These are phyloP conservation scores for Bombus superbus DNA, from an alignment of 1,140 invertebrate species.

Conservation along the genomic window DNA sequence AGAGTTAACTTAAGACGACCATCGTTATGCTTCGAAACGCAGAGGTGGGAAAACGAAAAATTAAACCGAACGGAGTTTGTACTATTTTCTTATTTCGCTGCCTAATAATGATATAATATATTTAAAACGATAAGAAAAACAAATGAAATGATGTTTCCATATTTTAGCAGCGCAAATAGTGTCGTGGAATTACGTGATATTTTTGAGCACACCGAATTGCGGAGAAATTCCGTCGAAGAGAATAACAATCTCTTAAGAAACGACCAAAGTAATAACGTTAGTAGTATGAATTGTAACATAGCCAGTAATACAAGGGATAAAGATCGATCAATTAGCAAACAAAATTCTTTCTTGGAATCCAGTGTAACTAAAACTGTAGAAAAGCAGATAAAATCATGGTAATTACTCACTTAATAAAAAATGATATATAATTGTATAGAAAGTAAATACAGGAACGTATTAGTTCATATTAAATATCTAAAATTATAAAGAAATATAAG, in stretches of 20 bases:
- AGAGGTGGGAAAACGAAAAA: conserved; percentile 75
- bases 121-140: neutral
- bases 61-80: conserved; percentile 77
- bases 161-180: conserved; percentile 72
- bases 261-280: conserved; percentile 58
- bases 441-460: neutral
- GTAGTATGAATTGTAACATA: conserved; percentile 33
- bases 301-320: conserved; percentile 46
- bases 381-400: conserved; percentile 62
- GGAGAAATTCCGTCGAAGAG: conserved; percentile 75
- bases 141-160: neutral
- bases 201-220: conserved; percentile 73
- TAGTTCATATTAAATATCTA: neutral
- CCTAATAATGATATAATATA: neutral
- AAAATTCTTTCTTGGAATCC: conserved; percentile 62
- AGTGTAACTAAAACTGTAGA: conserved; percentile 50
- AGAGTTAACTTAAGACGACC: conserved; percentile 76
- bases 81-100: conserved; percentile 47
- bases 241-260: conserved; percentile 74
- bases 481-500: neutral
- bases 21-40: conserved; percentile 75
- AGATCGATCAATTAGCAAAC: conserved; percentile 48
- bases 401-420: conserved; percentile 28
- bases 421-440: neutral
- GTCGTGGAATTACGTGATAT: conserved; percentile 74